Conservation (phyloP, 2,888 invertebrate genomes). For the Nephrotoma flavescens region DNA sequence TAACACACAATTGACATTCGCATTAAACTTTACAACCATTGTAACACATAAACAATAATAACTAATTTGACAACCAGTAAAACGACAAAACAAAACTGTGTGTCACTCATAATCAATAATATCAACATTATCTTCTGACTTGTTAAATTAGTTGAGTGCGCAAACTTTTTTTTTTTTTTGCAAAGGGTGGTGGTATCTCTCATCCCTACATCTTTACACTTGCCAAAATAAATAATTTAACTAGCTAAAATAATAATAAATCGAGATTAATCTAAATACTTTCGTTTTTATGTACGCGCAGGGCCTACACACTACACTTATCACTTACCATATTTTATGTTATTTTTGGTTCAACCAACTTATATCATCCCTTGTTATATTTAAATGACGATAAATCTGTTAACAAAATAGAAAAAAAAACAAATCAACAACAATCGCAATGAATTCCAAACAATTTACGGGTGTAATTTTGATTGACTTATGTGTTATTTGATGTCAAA, state of each 20-base stretch:
- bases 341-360: background rate
- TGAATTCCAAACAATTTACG: constrained; percentile 5
- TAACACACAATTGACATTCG: background rate
- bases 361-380: background rate
- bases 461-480: constrained; percentile 5
- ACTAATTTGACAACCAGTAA: background rate
- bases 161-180: background rate
- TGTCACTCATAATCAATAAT: background rate
- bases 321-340: background rate
- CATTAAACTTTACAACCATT: background rate
- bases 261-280: background rate
- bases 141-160: background rate
- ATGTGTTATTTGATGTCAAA: constrained; percentile 5
- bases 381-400: background rate
- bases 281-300: background rate
- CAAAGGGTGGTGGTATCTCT: background rate
- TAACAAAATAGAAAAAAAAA: background rate
- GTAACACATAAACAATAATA: background rate
- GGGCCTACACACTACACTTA: no score
- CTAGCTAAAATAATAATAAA: background rate
- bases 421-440: background rate
- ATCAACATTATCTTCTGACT: background rate
- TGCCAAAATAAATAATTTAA: background rate
- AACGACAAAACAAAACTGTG: background rate
- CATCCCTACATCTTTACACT: background rate